phyloP scores from a whole-genome alignment of 2,888 invertebrate species.

The Tetrapedia diversipes region DNA sequence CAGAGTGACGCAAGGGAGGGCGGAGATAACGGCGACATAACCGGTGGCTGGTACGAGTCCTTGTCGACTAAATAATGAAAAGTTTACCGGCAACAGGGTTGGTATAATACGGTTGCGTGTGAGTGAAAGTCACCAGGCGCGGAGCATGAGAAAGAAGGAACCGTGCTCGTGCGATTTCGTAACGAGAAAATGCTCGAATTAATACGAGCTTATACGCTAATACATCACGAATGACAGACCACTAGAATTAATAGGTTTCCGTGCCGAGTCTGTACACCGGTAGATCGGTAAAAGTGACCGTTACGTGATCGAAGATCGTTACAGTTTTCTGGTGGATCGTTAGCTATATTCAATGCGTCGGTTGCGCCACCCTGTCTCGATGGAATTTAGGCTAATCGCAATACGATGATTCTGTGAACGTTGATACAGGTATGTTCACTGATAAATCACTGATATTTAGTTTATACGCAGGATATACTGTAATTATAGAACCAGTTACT shows the following conservation, averaged over 20 bases:
- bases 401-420: neutral
- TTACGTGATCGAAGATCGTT: neutral
- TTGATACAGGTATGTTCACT: neutral
- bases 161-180: conserved; percentile 2
- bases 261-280: neutral
- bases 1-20: neutral
- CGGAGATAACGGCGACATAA: conserved; percentile 14
- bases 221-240: conserved; percentile 13
- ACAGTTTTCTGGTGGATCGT: neutral
- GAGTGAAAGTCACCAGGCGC: conserved; percentile 7
- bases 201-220: conserved; percentile 20
- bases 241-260: conserved; percentile 14
- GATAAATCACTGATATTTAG: too few species aligned
- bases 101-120: neutral
- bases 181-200: conserved; percentile 23
- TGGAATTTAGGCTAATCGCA: neutral
- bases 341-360: neutral
- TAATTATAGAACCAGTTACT: too few species aligned
- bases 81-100: neutral
- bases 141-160: conserved; percentile 7
- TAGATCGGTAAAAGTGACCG: neutral
- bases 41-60: neutral
- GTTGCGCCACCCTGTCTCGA: neutral
- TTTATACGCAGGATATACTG: too few species aligned
- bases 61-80: conserved; percentile 23